Evolutionary conservation across 2,113 vertebrate species (phyloP).

Genomic region (Synodontis membranacea): DNA sequence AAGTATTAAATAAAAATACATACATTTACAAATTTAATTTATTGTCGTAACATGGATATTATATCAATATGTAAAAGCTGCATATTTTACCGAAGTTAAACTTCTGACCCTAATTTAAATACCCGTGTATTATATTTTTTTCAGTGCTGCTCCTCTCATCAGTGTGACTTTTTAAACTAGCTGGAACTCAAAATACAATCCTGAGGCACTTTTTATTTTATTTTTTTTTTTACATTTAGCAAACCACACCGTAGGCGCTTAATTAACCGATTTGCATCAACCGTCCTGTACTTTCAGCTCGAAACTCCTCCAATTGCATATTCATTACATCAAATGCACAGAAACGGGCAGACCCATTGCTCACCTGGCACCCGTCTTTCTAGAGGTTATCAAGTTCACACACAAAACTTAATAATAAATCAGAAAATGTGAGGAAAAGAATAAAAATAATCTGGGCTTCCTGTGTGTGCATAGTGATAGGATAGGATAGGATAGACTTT

Average conservation of each 20-base stretch:
- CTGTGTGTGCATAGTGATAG: neutral
- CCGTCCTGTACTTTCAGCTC: neutral
- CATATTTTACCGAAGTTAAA: neutral
- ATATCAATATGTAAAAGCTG: too few species aligned
- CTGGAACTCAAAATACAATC: neutral
- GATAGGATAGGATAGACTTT: too few species aligned
- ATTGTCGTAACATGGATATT: too few species aligned
- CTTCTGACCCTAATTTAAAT: neutral
- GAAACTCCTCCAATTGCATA: neutral
- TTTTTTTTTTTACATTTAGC: neutral
- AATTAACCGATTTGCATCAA: neutral
- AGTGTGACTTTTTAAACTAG: neutral
- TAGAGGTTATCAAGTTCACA: neutral
- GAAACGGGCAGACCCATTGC: neutral
- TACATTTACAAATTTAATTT: too few species aligned
- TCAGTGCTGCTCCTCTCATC: neutral
- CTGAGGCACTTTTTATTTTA: neutral
- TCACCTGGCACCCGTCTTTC: neutral
- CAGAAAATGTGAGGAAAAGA: neutral
- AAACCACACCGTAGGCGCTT: neutral
- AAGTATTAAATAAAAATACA: too few species aligned
- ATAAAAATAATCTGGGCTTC: neutral
- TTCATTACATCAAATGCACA: neutral
- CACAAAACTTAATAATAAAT: neutral
- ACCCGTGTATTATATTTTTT: neutral